Base-by-base conservation (phyloP, 2,797 vertebrate genomes). In the Benthosema pterotum region DNA sequence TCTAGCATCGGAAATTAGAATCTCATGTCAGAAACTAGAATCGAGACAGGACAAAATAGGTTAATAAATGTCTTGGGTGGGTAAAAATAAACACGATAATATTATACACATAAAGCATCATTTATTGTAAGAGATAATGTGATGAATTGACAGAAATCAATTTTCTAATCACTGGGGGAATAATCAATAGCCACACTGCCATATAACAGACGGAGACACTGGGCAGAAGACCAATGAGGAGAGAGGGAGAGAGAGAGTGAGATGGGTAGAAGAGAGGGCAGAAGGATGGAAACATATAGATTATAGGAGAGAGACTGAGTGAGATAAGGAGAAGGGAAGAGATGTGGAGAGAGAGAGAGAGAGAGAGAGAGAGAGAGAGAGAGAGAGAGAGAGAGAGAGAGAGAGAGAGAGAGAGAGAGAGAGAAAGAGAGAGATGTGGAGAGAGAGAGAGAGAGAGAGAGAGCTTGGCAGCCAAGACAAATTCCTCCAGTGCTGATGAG, bases 401-500 rank as follows among this genome's bases (percentile, higher is more conserved):
- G 56, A 71, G 59, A 57, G 69, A 73, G 71, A 46, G 58, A 64
- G 62, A 67, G 77, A 75, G 83, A 87, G 75, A 79, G 84, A 67
- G 67, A 81, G 79, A 71, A 67, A 61, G 51, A 65, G 68, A 47
- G 47, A 19, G 8, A 46, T 5, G 17, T 71, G 72, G 75, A 82
- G 59, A 12, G 43, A 45, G 43, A 47, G 52, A 22, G 50, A 16
- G 38, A n/a, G 15, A 47, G 69, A 69, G 82, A 72, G 61, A 59
- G 75, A 67, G 62, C 77, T 80, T 79, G 83, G 80, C 82, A 86
- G 78, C 67, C 65, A 70, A 85, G 87, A 88, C 73, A 83, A 87
- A 90, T 90, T 91, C 88, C 83, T 87, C 75, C 63, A 66, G 80
- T 77, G 84, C 83, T 89, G 87, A 91, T 87, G 87, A 89, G 89